Base-by-base conservation (phyloP, 2,888 invertebrate species). In the Ferdinandea cuprea region DNA sequence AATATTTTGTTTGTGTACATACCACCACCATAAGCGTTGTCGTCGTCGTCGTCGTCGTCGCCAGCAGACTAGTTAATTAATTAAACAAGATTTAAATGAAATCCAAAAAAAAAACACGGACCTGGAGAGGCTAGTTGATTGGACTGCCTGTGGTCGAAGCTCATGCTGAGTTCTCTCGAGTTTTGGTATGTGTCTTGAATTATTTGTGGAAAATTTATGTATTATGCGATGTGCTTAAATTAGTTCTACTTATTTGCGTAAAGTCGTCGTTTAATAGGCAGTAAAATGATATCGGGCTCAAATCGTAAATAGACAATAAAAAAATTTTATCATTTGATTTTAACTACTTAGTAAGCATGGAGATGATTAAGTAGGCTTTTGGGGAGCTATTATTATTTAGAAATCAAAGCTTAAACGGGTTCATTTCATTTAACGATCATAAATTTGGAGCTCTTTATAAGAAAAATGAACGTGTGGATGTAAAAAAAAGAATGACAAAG, bases 1-100 rank as follows among this genome's bases (percentile, higher is more conserved):
- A 69, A 77, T 71, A 69, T 63, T 63, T 54, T 46, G n/a, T n/a
- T n/a, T n/a, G n/a, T n/a, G n/a, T n/a, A n/a, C n/a, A n/a, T n/a
- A n/a, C n/a, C n/a, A n/a, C n/a, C n/a, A n/a, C n/a, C n/a, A n/a
- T n/a, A n/a, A n/a, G n/a, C n/a, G n/a, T n/a, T n/a, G n/a, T n/a
- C n/a, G n/a, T 42, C 58, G 44, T 3, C n/a, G 63, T 15, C 65
- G 19, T 25, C n/a, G 56, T 35, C 32, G 74, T 37, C 25, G 52
- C 37, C 9, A 44, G 9, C 40, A 56, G 48, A 71, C 77, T 42
- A 69, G 77, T 69, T 77, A 77, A 77, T 77, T 77, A 77, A 77
- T 63, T 77, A 32, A 48, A 77, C 6, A 50, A 69, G n/a, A n/a
- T n/a, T n/a, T n/a, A n/a, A n/a, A n/a, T n/a, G n/a, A 61, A 52